Evolutionary conservation across 2,113 vertebrate species (phyloP), one percentile per base, ranked within the genome.

Genomic region (Rafetus swinhoei): DNA sequence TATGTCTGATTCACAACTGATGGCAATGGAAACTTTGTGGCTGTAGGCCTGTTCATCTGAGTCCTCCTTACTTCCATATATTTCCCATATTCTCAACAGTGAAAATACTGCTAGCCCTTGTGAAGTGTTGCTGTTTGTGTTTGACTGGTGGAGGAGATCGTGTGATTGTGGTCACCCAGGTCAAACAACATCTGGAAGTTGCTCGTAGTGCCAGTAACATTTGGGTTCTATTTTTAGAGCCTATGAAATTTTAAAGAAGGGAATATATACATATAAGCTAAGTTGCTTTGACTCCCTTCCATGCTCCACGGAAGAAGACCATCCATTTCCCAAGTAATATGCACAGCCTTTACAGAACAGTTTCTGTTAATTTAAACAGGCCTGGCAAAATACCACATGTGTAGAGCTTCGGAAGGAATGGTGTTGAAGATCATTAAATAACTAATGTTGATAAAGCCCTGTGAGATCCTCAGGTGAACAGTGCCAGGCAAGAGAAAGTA

Each of bases 361-460:
- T 54, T 74, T n/a, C 24, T 19, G 18, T 54, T 27, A 27, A 62
- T 29, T 76, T 62, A 62, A 84, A 80, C 0, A 0, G 80, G 56
- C 54, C 60, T 1, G 4, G 50, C 21, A 74, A 50, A 94, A 60
- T 29, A 65, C 13, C 27, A 9, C 0, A 1, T 2, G 77, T 65
- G 13, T 7, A 45, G 32, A 25, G 1, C 18, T 55, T 50, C 56
- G 9, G 81, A 65, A 29, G 7, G 84, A 15, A 54, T 0, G 45
- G 39, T 83, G 89, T 81, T 86, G n/a, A 83, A 76, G 1, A 52
- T 79, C 0, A 0, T 15, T 55, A 54, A 79, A 35, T 19, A 54
- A 85, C 29, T 84, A 82, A 8, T 82, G 87, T 86, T 56, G 83
- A 50, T 45, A 16, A 72, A 90, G 50, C 16, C 50, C 88, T 86